Evolutionary conservation across 2,113 vertebrate genomes (phyloP), one percentile per base, ranked within the genome.

Genomic region (Anolis sagrei): DNA sequence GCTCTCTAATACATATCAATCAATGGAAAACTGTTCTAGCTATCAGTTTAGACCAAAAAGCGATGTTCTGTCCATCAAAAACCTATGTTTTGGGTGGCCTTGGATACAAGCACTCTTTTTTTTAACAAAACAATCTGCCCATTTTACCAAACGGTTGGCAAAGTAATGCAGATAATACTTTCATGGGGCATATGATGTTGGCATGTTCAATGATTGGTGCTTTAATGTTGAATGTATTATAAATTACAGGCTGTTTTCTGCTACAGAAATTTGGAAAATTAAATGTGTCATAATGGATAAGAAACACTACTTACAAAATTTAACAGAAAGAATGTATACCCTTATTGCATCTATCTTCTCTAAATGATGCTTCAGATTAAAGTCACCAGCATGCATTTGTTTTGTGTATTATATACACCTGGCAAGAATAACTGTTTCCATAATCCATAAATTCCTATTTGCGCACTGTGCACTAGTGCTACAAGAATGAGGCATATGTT

Each of bases 221-320:
- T 16, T 58, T 58, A 16, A 16, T 58, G 54, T 14, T 58, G 54
- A 58, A 58, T 16, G 5, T 13, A 29, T 32, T 69, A n/a, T 32
- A 29, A 69, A 44, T 5, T 44, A 44, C 39, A 44, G 39, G 2
- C 39, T 44, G 39, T 79, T 88, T 79, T 87, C 87, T 90, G 89
- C n/a, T 92, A 87, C 72, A 92, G 62, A 92, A 86, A 86, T 39
- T 61, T 58, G 82, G 81, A 88, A 86, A 84, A 90, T 88, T 14
- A 91, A 90, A 88, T 82, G 1, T 0, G 87, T 85, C 89, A 91
- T 92, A 90, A 83, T 83, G 62, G 18, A 89, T 14, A 70, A 32
- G 68, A 34, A 92, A 73, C 13, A 75, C 75, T 44, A 44, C 39
- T 44, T 44, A 54, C 75, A 74, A 87, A 82, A 86, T 87, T 0